Evolutionary conservation across 2,797 vertebrate species (phyloP).

Genomic region (Paguma larvata): DNA sequence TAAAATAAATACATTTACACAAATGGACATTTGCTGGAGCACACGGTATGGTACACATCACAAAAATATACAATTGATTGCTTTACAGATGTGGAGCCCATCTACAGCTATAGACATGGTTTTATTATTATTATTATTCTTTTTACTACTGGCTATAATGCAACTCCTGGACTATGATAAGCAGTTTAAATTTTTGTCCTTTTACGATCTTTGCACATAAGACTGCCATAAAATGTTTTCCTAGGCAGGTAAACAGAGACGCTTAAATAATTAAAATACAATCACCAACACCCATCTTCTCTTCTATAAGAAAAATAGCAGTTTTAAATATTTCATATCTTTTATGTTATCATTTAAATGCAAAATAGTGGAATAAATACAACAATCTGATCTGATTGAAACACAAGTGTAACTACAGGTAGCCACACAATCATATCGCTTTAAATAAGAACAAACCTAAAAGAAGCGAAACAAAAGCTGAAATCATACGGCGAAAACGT

Average conservation of each 20-base stretch:
- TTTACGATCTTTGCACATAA: slow-evolving; percentile 93
- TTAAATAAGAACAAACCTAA: slow-evolving; percentile 93
- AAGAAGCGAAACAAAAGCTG: slow-evolving; percentile 88
- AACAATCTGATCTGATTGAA: slow-evolving; percentile 95
- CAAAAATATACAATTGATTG: slow-evolving; percentile 99
- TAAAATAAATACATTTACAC: slow-evolving; percentile 99
- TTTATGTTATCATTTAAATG: slow-evolving; percentile 94
- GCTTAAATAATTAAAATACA: slow-evolving; percentile 97
- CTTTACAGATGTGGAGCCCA: slow-evolving; percentile 99
- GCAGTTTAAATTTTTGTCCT: slow-evolving; percentile 91
- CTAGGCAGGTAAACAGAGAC: slow-evolving; percentile 95
- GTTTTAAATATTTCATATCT: slow-evolving; percentile 94
- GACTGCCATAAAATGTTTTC: slow-evolving; percentile 93
- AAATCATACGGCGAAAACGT: slow-evolving; percentile 89
- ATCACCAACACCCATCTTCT: slow-evolving; percentile 93
- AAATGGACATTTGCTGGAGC: slow-evolving; percentile 99
- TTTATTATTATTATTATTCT: slow-evolving; percentile 88
- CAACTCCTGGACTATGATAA: slow-evolving; percentile 95
- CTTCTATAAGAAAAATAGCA: slow-evolving; percentile 96
- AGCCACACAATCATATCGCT: slow-evolving; percentile 94
- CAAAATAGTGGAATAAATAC: slow-evolving; percentile 96
- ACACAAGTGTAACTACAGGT: slow-evolving; percentile 92
- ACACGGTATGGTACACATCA: slow-evolving; percentile 99
- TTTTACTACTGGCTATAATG: slow-evolving; percentile 96
- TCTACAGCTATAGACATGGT: slow-evolving; percentile 99